phyloP scores from a whole-genome alignment of 2,888 invertebrate species.

The Masnerella sp. region DNA sequence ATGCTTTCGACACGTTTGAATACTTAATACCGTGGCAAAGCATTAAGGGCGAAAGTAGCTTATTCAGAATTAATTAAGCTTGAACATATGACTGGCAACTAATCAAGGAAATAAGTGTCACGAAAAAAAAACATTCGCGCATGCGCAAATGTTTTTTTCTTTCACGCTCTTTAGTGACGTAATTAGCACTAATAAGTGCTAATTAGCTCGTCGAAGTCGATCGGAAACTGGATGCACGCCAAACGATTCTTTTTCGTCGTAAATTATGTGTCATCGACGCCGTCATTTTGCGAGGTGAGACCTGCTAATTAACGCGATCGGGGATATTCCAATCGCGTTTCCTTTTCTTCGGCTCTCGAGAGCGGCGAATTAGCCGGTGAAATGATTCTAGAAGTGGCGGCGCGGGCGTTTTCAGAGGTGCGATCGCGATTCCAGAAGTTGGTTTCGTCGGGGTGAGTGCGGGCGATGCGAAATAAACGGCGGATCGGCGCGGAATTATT shows the following conservation, averaged over 20 bases:
- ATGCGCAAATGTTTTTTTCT: too few relatives aligned
- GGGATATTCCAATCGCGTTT: conserved; percentile 13
- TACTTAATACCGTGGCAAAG: conserved; percentile 42
- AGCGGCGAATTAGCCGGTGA: conserved; percentile 4
- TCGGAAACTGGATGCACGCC: too few relatives aligned
- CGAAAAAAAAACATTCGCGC: not conserved
- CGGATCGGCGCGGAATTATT: too few relatives aligned
- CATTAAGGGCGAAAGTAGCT: conserved; percentile 46
- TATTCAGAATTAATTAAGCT: conserved; percentile 58
- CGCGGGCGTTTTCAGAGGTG: too few relatives aligned
- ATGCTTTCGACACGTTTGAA: conserved; percentile 54
- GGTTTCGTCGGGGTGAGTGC: too few relatives aligned
- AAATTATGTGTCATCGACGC: conserved; percentile 37
- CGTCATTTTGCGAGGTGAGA: conserved; percentile 21
- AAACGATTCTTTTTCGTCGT: too few relatives aligned
- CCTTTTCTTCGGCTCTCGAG: not conserved
- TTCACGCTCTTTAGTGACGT: not conserved
- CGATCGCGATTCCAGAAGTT: too few relatives aligned
- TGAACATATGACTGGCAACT: conserved; percentile 49
- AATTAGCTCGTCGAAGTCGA: not conserved
- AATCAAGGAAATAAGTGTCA: conserved; percentile 48
- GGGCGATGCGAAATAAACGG: too few relatives aligned
- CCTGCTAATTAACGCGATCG: conserved; percentile 32
- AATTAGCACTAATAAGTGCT: not conserved
- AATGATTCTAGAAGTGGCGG: not conserved